Evolutionary conservation across 1,140 invertebrate genomes (phyloP), one percentile per base, ranked within the genome.

Genomic region (Steinernema khuongi): DNA sequence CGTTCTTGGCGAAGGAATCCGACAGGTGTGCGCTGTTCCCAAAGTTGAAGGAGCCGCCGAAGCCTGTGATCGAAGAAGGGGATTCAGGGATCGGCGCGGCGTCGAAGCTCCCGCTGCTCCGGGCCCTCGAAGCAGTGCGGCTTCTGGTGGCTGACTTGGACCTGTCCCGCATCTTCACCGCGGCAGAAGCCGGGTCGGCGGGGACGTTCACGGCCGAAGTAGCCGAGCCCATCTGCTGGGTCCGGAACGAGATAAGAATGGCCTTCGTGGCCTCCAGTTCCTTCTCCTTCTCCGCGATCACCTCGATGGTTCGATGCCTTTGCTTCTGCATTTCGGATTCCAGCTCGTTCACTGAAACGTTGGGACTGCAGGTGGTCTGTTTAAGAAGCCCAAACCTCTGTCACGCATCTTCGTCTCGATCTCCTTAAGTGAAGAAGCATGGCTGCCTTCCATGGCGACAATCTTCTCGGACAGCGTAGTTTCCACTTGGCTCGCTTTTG

Each of bases 311-410:
- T 50, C 75, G 14, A 19, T 50, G 30, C 31, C 75, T 22, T 19
- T 76, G 75, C 33, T 76, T 76, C 30, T 77, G 75, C 75, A 76
- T 76, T 67, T 76, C 75, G 17, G 2, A 17, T 60, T 76, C 75
- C 60, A 76, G 68, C 36, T 76, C 74, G 29, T 69, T 36, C 32
- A 77, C 36, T 28, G 36, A 72, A 77, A 70, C 22, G 32, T 17
- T 22, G 18, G 11, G 19, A 41, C n/a, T 71, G 26, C 17, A n/a
- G 4, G 14, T 30, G 32, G 1, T 50, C 71, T 11, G 31, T 14
- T 69, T 7, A 11, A 36, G 7, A 36, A 30, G 29, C 31, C 7
- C 7, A 36, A 32, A 69, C 31, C 36, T 69, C 31, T 1, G 22
- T 73, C 31, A 72, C 50, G n/a, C 32, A 67, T 60, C 26, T 60